Evolutionary conservation across 1,140 invertebrate genomes (phyloP), one percentile per base, ranked within the genome.

Genomic region (Daktulosphaira vitifoliae): DNA sequence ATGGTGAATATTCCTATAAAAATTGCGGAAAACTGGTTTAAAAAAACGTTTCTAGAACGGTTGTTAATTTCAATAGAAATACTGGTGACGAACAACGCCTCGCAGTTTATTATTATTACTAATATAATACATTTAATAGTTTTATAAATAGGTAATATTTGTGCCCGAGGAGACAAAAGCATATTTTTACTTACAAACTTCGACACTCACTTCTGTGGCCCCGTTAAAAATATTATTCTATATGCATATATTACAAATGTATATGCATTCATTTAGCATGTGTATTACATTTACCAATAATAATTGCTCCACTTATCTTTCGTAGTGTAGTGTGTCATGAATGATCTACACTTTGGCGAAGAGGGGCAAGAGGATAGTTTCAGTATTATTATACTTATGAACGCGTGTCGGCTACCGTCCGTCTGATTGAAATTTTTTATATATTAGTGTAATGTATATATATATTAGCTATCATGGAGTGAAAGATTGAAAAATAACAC

Each of bases 271-370:
- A n/a, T 42, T 44, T 26, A 16, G 26, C 53, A 18, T n/a, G n/a
- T 25, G 11, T 18, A 52, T 25, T 22, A 13, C 16, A 1, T 3
- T 4, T 23, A n/a, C 20, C 15, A 39, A 56, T 54, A 42, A 56
- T 44, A 56, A 25, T 23, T 15, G 53, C 18, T 56, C 38, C 53
- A 44, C 53, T 56, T 56, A n/a, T n/a, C n/a, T n/a, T n/a, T n/a
- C n/a, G n/a, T n/a, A n/a, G n/a, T n/a, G n/a, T n/a, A n/a, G n/a
- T n/a, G n/a, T n/a, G n/a, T n/a, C n/a, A n/a, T 44, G n/a, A 44
- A 56, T 39, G 20, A 15, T 54, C 38, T 54, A 23, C 20, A 2
- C 20, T n/a, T n/a, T n/a, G n/a, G n/a, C n/a, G n/a, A n/a, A n/a
- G n/a, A n/a, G n/a, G n/a, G n/a, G n/a, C n/a, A n/a, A n/a, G n/a